Evolutionary conservation across 2,113 vertebrate species (phyloP).

Genomic region (Paralichthys olivaceus): DNA sequence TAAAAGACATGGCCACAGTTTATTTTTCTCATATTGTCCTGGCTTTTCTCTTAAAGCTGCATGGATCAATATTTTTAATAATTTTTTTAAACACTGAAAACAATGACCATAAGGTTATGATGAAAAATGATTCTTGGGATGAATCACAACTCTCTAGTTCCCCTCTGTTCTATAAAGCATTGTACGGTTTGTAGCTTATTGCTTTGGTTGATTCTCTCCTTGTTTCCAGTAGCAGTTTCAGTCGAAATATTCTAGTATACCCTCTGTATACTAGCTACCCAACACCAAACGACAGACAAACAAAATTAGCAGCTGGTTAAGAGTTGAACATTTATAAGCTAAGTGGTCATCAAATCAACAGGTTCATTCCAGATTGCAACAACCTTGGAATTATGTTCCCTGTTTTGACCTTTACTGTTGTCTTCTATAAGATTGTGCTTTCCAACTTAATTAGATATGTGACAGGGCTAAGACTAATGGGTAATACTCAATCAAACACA

Average conservation of each 20-base stretch:
- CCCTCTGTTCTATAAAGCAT: no score
- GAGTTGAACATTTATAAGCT: no score
- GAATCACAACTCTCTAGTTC: no score
- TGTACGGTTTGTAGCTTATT: neutral
- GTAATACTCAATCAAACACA: no score
- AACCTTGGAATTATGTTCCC: neutral
- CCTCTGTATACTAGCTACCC: no score
- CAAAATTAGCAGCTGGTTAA: no score
- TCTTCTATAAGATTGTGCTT: neutral
- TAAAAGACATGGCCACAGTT: neutral
- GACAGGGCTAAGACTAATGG: neutral
- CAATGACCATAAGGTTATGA: no score
- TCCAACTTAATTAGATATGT: neutral
- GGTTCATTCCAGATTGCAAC: neutral
- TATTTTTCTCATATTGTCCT: slow-evolving; percentile 1
- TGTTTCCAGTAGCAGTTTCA: neutral
- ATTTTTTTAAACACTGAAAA: neutral
- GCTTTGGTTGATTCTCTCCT: neutral
- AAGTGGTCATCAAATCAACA: no score
- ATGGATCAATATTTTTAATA: neutral
- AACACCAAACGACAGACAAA: no score
- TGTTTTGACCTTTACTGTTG: neutral
- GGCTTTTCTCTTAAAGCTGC: neutral
- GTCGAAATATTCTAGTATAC: neutral
- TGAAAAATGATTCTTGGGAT: no score